Conservation (phyloP, 2,113 vertebrate genomes). For the Solea solea region DNA sequence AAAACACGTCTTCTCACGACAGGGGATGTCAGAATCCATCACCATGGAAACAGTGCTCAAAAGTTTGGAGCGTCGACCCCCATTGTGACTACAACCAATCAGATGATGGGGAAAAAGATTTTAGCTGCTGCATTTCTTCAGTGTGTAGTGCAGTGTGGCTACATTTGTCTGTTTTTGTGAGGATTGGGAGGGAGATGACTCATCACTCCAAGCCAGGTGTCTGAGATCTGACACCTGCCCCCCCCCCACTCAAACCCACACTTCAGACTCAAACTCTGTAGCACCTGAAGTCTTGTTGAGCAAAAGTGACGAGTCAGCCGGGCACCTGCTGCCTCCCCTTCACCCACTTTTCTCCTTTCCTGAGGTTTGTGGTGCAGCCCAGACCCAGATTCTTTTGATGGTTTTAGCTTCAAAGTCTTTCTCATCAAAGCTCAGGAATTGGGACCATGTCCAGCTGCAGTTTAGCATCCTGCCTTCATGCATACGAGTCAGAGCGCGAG, state of each 20-base stretch:
- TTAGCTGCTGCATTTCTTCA: constrained; percentile 48
- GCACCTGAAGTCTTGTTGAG: constrained; percentile 15
- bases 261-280: neutral
- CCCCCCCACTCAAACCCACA: constrained; percentile 16
- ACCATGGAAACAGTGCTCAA: constrained; percentile 82
- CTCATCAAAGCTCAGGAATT: constrained; percentile 55
- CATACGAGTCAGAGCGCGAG: neutral
- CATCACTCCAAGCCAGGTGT: constrained; percentile 44
- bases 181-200: constrained; percentile 39
- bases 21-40: constrained; percentile 75
- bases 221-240: constrained; percentile 25
- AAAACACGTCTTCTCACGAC: constrained; percentile 63
- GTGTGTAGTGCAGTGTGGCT: constrained; percentile 31
- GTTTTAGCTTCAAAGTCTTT: constrained; percentile 55
- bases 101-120: constrained; percentile 62
- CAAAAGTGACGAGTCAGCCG: constrained; percentile 14
- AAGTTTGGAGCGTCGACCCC: constrained; percentile 72
- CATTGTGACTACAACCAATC: constrained; percentile 71
- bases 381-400: constrained; percentile 51
- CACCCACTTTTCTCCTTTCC: neutral
- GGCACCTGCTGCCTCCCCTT: neutral
- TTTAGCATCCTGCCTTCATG: constrained; percentile 16
- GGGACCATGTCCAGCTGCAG: constrained; percentile 40
- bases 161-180: constrained; percentile 23
- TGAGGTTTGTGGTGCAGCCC: constrained; percentile 29